Base-by-base conservation (phyloP, 2,888 invertebrate species). In the Troglohyphantes excavatus region DNA sequence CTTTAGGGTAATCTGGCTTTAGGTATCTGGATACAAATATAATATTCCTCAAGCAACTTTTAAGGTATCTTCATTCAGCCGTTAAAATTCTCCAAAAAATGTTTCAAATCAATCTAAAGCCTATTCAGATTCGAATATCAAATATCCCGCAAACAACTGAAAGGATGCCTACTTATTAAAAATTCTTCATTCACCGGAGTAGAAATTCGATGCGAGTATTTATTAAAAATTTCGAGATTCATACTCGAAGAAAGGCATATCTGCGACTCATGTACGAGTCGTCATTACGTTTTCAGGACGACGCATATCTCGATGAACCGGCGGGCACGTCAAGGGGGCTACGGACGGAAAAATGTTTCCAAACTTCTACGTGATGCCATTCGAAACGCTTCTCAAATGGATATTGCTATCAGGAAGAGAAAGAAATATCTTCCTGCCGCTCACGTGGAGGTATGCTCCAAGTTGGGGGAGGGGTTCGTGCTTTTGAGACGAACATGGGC, bases 361-460 rank as follows among this genome's bases (percentile, higher is more conserved):
- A 43, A 79, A 46, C 63, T 29, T 68, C 17, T 79, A 79, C 79
- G 79, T 79, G 79, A 79, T 79, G 79, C 27, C 68, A 68, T 79
- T 79, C 67, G 46, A 79, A 79, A 29, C 67, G 46, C 43, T 21
- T 46, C 53, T 6, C 46, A 67, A 68, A 68, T 29, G 46, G 79
- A 79, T 79, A 67, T 79, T 79, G 19, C 79, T 68, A 27, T 46
- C 79, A 68, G 29, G 53, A 67, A 68, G 46, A 43, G 67, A 68
- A 68, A 46, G 46, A 67, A 79, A 21, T 19, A 67, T 29, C 13
- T 2, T 67, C 39, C 29, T 61, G 39, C 23, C 11, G 46, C 19
- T 26, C 67, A 79, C 79, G 79, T 79, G 68, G 46, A 79, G 46
- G 67, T 61, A 79, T 79, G 65, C 21, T 39, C 21, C 21, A 9